phyloP scores from a whole-genome alignment of 1,140 invertebrate genomes.

The Olivierus martensii region DNA sequence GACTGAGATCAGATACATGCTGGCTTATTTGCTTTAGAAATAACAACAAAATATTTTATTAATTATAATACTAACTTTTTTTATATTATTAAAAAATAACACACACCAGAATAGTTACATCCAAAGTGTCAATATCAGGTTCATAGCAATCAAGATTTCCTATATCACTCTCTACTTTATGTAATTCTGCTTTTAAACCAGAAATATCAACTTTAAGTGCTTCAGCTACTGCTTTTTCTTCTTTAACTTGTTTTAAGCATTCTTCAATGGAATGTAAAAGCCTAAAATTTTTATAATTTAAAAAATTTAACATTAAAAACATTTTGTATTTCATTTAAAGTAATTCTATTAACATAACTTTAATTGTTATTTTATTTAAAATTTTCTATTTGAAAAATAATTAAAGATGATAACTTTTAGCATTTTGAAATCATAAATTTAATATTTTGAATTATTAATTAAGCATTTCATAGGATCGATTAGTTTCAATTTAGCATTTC shows the following conservation, averaged over 20 bases:
- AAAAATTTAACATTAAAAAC: no score
- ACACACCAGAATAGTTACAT: slow-evolving; percentile 10
- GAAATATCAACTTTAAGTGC: slow-evolving; percentile 41
- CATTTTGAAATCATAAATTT: no score
- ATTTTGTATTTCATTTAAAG: no score
- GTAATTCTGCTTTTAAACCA: slow-evolving; percentile 27
- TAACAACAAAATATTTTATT: neutral
- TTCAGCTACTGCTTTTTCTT: slow-evolving; percentile 42
- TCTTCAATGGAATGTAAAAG: slow-evolving; percentile 14
- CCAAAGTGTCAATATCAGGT: slow-evolving; percentile 8
- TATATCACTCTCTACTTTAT: slow-evolving; percentile 12
- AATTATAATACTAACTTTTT: neutral
- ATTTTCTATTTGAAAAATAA: no score
- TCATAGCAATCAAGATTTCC: slow-evolving; percentile 13
- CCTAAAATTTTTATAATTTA: slow-evolving; percentile 2
- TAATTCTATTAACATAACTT: no score
- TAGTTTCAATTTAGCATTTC: no score
- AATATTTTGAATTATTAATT: no score
- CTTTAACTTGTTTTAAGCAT: slow-evolving; percentile 26
- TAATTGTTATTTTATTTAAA: no score
- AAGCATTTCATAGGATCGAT: no score
- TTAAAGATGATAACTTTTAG: no score
- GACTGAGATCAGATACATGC: slow-evolving; percentile 14
- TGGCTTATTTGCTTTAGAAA: slow-evolving; percentile 18
- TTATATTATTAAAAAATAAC: neutral